Conservation (phyloP, 2,113 vertebrate genomes). For the Zeus faber region DNA sequence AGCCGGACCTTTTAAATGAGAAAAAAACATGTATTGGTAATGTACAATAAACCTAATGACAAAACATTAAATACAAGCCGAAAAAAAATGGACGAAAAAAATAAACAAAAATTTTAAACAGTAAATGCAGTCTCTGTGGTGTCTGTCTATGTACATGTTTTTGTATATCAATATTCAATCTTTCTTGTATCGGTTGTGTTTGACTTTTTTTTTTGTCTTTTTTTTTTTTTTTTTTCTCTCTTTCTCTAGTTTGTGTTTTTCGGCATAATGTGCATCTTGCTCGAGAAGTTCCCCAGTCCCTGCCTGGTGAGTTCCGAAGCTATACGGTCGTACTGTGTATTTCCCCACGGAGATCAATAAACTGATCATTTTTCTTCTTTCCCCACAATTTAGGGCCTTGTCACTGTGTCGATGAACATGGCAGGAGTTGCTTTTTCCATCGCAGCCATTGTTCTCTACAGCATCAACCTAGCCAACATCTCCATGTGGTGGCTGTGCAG, state of each 20-base stretch:
- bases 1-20: too few species aligned
- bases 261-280: constrained; percentile 55
- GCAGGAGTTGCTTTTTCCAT: constrained; percentile 44
- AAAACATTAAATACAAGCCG: too few species aligned
- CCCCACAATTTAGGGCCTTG: constrained; percentile 52
- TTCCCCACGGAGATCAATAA: too few species aligned
- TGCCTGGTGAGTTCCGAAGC: constrained; percentile 60
- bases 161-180: too few species aligned
- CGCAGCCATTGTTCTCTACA: constrained; percentile 49
- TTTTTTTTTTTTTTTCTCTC: constrained; percentile 7
- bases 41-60: too few species aligned
- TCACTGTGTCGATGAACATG: constrained; percentile 48
- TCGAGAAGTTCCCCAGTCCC: constrained; percentile 58
- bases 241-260: constrained; percentile 49
- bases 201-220: not conserved
- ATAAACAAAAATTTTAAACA: too few species aligned
- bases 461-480: fast-evolving
- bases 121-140: too few species aligned
- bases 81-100: too few species aligned
- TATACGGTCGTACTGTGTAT: not conserved
- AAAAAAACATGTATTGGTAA: too few species aligned
- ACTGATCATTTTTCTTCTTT: too few species aligned
- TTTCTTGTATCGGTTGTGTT: not conserved
- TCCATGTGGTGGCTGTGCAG: fast-evolving
- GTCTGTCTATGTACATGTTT: too few species aligned